A percentile compares a stretch with the other conserved stretches of the same genome.
Evolutionary conservation across 2,797 vertebrate species (phyloP).

Genomic region (Staurois parvus): DNA sequence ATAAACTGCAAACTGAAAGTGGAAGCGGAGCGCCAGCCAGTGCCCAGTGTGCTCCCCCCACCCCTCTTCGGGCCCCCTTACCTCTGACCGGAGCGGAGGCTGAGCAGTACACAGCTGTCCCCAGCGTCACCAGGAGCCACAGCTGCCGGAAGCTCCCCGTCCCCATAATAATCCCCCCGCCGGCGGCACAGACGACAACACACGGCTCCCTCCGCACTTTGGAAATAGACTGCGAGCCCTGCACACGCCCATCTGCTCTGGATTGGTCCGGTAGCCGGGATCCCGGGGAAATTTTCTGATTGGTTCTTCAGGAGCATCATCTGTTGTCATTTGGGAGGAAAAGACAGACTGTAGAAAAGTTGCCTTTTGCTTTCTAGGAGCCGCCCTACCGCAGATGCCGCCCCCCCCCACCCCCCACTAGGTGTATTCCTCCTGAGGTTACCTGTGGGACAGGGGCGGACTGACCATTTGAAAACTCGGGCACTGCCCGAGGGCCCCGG

Average conservation of each 20-base stretch:
- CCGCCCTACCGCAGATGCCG: too few relatives aligned
- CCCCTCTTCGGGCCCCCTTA: neutral
- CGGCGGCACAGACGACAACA: neutral
- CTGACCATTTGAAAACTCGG: too few relatives aligned
- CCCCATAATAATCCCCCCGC: conserved; percentile 23
- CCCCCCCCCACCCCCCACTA: too few relatives aligned
- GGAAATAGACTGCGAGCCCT: neutral
- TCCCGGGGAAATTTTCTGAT: neutral
- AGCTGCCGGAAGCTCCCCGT: neutral
- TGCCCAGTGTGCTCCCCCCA: too few relatives aligned
- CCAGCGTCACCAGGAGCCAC: conserved; percentile 4
- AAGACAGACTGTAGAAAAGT: too few relatives aligned
- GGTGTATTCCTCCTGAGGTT: too few relatives aligned
- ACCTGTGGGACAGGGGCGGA: too few relatives aligned
- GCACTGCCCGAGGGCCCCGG: too few relatives aligned
- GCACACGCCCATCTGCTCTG: neutral
- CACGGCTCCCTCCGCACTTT: neutral
- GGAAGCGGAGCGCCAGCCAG: neutral
- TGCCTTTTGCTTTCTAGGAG: too few relatives aligned
- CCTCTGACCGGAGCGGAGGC: neutral
- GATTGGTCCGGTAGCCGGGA: neutral
- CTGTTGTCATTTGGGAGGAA: neutral
- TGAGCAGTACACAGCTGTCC: neutral
- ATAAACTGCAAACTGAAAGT: conserved; percentile 9
- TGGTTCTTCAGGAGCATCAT: conserved; percentile 23